Base-by-base conservation (phyloP, 2,888 invertebrate genomes). In the Tortricodes alternella region DNA sequence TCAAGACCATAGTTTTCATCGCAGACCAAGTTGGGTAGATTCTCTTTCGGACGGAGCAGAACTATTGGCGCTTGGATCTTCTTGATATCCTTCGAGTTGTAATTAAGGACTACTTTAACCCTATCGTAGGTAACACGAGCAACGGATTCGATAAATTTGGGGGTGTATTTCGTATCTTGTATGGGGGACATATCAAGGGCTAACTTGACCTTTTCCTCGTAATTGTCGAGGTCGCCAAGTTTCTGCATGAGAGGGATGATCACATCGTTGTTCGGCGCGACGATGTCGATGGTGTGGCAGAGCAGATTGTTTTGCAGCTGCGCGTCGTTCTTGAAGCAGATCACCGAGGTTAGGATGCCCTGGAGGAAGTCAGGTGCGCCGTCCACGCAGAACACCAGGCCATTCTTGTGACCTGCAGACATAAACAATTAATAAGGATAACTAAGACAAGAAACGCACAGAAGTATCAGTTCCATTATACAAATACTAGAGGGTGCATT, bases 331-430 rank as follows among this genome's bases (percentile, higher is more conserved):
- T 81, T 83, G 18, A 80, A 76, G 27, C 75, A 75, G 8, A 92
- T 70, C 2, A 92, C 86, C 73, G 91, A 84, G 1, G 88, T 84
- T 1, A 92, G 70, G 0, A 93, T 67, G 0, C 89, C 85, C 71
- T 93, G 92, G 13, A 96, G 83, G 71, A 94, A 93, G 27, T 93
- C 92, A 0, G 96, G 96, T 0, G 95, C 92, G 9, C 98, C 97
- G 76, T 98, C 98, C 43, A 99, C 90, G 9, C 97, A 92, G 67
- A 95, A 88, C 1, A 96, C 67, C 35, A 92, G 89, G 2, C 95
- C 96, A 9, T 55, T 55, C 48, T 73, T 84, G 65, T 87, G 81
- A 64, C 90, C 90, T 90, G 68, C 3, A 61, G 59, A 61, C 15
- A 8, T 21, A 21, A 27, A 5, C 0, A 2, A 15, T 29, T 3